Evolutionary conservation across 2,113 vertebrate genomes (phyloP), one percentile per base, ranked within the genome.

Genomic region (Eptatretus burgeri): DNA sequence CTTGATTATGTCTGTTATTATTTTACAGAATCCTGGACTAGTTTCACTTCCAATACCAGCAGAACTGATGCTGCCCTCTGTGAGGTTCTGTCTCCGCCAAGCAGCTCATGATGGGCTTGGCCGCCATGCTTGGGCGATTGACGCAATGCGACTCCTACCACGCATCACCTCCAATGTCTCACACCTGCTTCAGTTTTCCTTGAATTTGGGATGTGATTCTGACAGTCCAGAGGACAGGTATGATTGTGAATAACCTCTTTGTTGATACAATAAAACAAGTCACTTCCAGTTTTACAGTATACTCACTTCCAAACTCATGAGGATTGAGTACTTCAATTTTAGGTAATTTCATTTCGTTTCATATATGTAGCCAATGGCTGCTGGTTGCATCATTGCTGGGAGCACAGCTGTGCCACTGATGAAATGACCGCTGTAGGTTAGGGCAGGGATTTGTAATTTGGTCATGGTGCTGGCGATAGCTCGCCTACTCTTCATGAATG

Each of bases 201-300:
- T 98, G 74, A 93, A 93, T 72, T 74, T 98, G 56, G 91, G 91
- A 63, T 98, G 91, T 71, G 91, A 89, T 69, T 87, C 84, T 16
- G 82, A 87, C 63, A 86, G 93, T 65, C 84, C 83, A 56, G 82
- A 82, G 64, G 94, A 93, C 81, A 98, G 91, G 89, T 98, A 79
- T 50, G 62, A 41, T 7, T 41, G 27, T 41, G 27, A 41, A 41
- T 41, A 41, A 41, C 27, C 27, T 41, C 27, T 41, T 41, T 41
- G 27, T 41, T 41, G 27, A 41, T 41, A 41, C 27, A 41, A 41
- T 41, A 41, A 41, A 41, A 41, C 27, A 7, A 41, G 27, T 41
- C 27, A 7, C 27, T 41, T 5, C 27, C 27, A 41, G 27, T 41
- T 41, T 41, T 41, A 41, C 27, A 5, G 27, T 41, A 41, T 41